Evolutionary conservation across 2,888 invertebrate genomes (phyloP).

Genomic region (Nezara viridula): DNA sequence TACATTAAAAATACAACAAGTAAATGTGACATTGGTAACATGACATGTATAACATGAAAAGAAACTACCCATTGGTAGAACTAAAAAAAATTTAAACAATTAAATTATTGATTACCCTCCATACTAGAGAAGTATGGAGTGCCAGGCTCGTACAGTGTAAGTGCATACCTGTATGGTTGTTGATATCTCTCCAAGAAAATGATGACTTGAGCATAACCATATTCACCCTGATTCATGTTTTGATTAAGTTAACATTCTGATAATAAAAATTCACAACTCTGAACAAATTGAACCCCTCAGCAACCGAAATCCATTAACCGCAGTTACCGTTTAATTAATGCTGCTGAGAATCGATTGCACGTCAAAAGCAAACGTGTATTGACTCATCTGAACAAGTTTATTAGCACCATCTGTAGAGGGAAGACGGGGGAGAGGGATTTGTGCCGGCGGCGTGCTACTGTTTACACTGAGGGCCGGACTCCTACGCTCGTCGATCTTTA

Average conservation of each 20-base stretch:
- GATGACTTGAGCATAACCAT: neutral
- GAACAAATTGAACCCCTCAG: neutral
- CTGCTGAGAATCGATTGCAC: neutral
- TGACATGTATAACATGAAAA: too few relatives aligned
- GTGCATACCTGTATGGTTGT: too few relatives aligned
- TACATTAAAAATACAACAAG: too few relatives aligned
- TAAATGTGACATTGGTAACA: too few relatives aligned
- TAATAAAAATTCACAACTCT: neutral
- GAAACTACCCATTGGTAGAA: too few relatives aligned
- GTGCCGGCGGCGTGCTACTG: conserved; percentile 38
- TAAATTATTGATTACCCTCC: too few relatives aligned
- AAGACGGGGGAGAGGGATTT: neutral
- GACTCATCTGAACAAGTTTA: conserved; percentile 51
- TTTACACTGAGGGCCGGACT: conserved; percentile 45
- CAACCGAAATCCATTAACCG: conserved; percentile 16
- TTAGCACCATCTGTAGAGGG: conserved; percentile 35
- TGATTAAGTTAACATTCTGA: neutral
- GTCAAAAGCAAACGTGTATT: conserved; percentile 46
- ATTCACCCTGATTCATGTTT: neutral
- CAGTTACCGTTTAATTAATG: conserved; percentile 40
- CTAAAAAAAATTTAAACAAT: too few relatives aligned
- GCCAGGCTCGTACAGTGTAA: too few relatives aligned
- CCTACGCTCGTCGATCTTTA: conserved; percentile 35
- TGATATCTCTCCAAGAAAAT: neutral
- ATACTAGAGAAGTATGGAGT: too few relatives aligned